phyloP scores from a whole-genome alignment of 1,140 invertebrate species.

The Zaprionus vittiger region DNA sequence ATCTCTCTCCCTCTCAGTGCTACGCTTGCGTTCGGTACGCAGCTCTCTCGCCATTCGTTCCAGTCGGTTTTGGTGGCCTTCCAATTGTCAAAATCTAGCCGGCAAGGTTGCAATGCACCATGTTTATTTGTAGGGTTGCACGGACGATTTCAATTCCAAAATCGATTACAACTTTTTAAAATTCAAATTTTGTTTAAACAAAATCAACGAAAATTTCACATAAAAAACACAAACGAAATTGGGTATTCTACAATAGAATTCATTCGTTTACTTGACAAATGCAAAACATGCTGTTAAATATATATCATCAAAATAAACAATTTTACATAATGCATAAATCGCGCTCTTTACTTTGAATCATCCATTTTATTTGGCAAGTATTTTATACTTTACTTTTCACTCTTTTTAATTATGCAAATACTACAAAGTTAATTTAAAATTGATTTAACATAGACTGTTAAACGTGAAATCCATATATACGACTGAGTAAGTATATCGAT shows the following conservation, averaged over 20 bases:
- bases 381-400: neutral
- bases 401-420: neutral
- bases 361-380: neutral
- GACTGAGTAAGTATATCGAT: neutral
- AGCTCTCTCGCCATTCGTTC: conserved; percentile 2
- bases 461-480: neutral
- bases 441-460: neutral
- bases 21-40: neutral
- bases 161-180: conserved; percentile 6
- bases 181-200: neutral
- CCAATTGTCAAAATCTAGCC: conserved; percentile 53
- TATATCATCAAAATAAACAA: no score
- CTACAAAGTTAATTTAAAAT: neutral
- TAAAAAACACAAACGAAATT: neutral
- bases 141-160: no score
- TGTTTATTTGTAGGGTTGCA: conserved; percentile 15
- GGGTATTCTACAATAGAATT: neutral
- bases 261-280: neutral
- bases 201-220: neutral
- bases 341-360: neutral
- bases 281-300: no score
- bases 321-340: neutral
- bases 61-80: conserved; percentile 19
- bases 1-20: conserved; percentile 12
- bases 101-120: conserved; percentile 34